A percentile compares a stretch with the other conserved stretches of the same genome.
Evolutionary conservation across 2,113 vertebrate genomes (phyloP).

Genomic region (Numenius arquata): DNA sequence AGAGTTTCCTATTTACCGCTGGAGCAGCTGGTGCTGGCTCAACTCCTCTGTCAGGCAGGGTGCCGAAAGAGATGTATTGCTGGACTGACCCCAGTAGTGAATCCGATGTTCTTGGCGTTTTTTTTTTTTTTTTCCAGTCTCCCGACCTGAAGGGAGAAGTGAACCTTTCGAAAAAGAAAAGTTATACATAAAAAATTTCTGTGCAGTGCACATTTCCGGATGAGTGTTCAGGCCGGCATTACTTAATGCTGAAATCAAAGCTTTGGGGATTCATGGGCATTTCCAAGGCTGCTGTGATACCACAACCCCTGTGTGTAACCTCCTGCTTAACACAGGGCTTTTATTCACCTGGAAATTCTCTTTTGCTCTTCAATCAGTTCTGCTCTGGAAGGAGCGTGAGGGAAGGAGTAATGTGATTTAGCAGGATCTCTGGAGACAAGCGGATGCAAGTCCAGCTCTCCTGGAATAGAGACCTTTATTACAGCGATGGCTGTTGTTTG

Average conservation of each 20-base stretch:
- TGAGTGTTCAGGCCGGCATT: slow-evolving; percentile 20
- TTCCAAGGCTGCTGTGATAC: slow-evolving; percentile 34
- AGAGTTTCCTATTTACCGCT: slow-evolving; percentile 14
- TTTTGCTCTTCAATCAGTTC: slow-evolving; percentile 14
- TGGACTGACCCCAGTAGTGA: slow-evolving; percentile 40
- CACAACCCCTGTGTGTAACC: background rate
- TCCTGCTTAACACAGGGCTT: slow-evolving; percentile 29
- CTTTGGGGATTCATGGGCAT: slow-evolving; percentile 33
- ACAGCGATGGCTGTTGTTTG: background rate
- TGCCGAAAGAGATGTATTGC: slow-evolving; percentile 37
- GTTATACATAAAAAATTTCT: slow-evolving; percentile 19
- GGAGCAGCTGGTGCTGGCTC: slow-evolving; percentile 64
- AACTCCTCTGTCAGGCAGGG: slow-evolving; percentile 37
- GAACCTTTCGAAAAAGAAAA: slow-evolving; percentile 45
- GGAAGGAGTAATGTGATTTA: background rate
- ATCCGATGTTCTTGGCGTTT: background rate
- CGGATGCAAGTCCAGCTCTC: background rate
- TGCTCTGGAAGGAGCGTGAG: background rate
- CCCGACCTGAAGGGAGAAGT: background rate
- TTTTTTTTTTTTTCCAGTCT: background rate
- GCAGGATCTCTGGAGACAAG: background rate
- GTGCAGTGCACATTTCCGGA: background rate
- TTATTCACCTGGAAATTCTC: slow-evolving; percentile 43
- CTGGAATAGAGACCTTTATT: background rate
- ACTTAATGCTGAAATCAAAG: slow-evolving; percentile 49